Percentiles rank a stretch among this genome's conserved stretches.
Evolutionary conservation across 1,140 invertebrate species (phyloP).

Genomic region (Drosophila auraria): DNA sequence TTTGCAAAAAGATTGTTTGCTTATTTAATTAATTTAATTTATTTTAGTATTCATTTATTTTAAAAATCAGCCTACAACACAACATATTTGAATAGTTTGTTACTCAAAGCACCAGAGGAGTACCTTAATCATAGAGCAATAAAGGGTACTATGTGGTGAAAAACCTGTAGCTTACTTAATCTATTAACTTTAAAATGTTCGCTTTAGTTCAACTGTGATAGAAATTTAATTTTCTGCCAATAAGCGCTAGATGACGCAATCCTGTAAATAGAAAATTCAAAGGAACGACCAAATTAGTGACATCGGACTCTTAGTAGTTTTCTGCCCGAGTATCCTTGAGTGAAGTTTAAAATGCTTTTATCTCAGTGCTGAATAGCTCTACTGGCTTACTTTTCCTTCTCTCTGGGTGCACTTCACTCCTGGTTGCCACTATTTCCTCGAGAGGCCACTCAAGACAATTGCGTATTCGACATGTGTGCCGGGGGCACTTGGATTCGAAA

Average conservation of each 20-base stretch:
- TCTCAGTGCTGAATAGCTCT: slow-evolving; percentile 33
- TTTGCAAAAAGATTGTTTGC: neutral
- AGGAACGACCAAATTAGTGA: slow-evolving; percentile 21
- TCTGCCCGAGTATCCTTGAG: slow-evolving; percentile 24
- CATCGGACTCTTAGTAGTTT: slow-evolving; percentile 3
- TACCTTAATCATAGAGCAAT: too few relatives aligned
- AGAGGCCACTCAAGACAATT: slow-evolving; percentile 55
- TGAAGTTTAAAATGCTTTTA: slow-evolving; percentile 38
- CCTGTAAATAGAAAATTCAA: neutral
- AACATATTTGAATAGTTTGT: too few relatives aligned
- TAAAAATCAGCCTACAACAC: too few relatives aligned
- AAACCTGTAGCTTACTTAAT: too few relatives aligned
- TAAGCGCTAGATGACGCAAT: neutral
- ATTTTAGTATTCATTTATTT: too few relatives aligned
- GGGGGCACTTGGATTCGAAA: slow-evolving; percentile 35
- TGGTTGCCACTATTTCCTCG: slow-evolving; percentile 18
- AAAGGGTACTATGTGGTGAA: too few relatives aligned
- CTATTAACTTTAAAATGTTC: too few relatives aligned
- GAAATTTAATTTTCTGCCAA: too few relatives aligned
- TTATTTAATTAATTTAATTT: too few relatives aligned
- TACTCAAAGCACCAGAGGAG: too few relatives aligned
- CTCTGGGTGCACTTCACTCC: slow-evolving; percentile 20
- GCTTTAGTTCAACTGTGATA: too few relatives aligned
- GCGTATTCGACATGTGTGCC: slow-evolving; percentile 58
- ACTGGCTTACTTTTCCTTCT: slow-evolving; percentile 22